A percentile compares a stretch with the other conserved stretches of the same genome.
These are phyloP conservation scores for Capitella teleta DNA, from an alignment of 1,140 invertebrate species.

Conservation along the genomic window DNA sequence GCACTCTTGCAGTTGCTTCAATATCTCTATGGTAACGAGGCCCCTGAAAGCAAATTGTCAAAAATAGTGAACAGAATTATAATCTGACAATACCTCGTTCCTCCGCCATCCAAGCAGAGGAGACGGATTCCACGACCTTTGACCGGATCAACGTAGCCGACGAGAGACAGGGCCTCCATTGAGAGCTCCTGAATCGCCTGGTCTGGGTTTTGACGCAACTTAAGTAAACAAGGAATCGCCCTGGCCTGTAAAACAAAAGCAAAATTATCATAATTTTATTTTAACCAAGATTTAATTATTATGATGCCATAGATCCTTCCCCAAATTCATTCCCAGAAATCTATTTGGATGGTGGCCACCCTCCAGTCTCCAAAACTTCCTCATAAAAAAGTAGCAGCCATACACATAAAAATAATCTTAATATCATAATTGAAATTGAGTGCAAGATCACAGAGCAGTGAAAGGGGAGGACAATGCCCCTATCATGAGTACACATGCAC, in stretches of 20 bases:
- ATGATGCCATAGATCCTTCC: background rate
- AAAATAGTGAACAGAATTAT: background rate
- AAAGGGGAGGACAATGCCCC: background rate
- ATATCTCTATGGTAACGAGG: constrained; percentile 65
- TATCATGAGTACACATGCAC: background rate
- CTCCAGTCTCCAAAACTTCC: background rate
- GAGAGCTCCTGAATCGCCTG: constrained; percentile 15
- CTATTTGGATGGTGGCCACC: background rate
- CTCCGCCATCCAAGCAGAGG: constrained; percentile 80
- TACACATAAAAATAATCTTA: background rate
- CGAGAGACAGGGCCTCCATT: constrained; percentile 49
- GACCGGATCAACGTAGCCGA: constrained; percentile 62
- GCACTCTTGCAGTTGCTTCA: constrained; percentile 57
- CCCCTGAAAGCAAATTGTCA: constrained; percentile 47
- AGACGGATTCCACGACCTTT: constrained; percentile 65
- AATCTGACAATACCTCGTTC: constrained; percentile 48
- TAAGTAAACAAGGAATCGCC: constrained; percentile 52
- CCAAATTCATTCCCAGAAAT: background rate
- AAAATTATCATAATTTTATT: background rate
- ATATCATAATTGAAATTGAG: background rate
- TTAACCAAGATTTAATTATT: background rate
- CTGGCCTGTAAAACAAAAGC: constrained; percentile 45
- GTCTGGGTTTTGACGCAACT: constrained; percentile 31
- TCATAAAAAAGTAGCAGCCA: background rate
- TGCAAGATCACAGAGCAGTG: background rate